Base-by-base conservation (phyloP, 2,797 vertebrate genomes). In the Anniella stebbinsi region DNA sequence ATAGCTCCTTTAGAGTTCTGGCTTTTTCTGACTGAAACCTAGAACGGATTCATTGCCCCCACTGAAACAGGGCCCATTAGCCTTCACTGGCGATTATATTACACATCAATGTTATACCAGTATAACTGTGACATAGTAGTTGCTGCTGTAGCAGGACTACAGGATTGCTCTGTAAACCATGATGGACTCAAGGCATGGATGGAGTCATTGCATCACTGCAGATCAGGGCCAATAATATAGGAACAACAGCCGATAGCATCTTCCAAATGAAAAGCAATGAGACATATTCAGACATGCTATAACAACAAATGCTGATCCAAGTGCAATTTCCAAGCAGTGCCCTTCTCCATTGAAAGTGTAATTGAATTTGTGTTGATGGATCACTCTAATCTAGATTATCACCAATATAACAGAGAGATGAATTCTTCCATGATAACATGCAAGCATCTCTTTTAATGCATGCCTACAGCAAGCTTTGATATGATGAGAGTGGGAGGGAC, bases 191-290 rank as follows among this genome's bases (percentile, higher is more conserved):
- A 0, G 69, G 11, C 38, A 72, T 13, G 1, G 83, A n/a, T 84
- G 28, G 1, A 73, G 87, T 80, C 2, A 13, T 8, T 1, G 41
- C 80, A 67, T 60, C 67, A 48, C 23, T 48, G 18, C n/a, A 38
- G 66, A 66, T 81, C 41, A 81, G 3, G 28, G 33, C 66, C 77
- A 41, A 0, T 70, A 13, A 23, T 33, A 11, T 1, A 33, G 91
- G 69, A 77, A 75, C 38, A 87, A 80, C 18, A 87, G 13, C 1
- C 0, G 6, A 12, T 0, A 86, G 41, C 1, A 90, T 41, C 4
- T 80, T 51, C 63, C 15, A 75, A 88, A 89, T 48, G 0, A 89
- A 93, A 93, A 80, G 81, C 33, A 76, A 85, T 77, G 13, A 25
- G 33, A 1, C 1, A 89, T 90, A 87, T 82, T 82, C 1, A 15